A percentile compares a stretch with the other conserved stretches of the same genome.
Conservation (phyloP, 2,888 invertebrate species). For the Blastobasis adustella region DNA sequence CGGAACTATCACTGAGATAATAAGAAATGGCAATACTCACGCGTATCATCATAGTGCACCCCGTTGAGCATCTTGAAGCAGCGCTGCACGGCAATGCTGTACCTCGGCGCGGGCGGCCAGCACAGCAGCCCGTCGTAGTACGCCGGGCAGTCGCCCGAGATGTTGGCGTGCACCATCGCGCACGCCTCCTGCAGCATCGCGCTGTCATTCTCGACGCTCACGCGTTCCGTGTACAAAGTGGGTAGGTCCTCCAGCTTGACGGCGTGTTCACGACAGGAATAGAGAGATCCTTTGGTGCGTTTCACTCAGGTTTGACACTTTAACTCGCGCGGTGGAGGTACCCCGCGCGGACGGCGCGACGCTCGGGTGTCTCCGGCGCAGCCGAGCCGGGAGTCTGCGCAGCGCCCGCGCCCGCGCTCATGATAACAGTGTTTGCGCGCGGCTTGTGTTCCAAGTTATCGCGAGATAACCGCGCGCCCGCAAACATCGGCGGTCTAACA, state of each 20-base stretch:
- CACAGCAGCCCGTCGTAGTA: conserved; percentile 86
- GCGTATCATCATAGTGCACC: conserved; percentile 85
- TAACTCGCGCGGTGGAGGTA: no score
- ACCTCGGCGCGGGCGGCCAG: conserved; percentile 87
- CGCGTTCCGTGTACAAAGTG: conserved; percentile 49
- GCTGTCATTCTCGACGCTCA: conserved; percentile 51
- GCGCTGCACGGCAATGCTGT: conserved; percentile 79
- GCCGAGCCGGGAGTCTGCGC: conserved; percentile 45
- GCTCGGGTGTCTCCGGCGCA: conserved; percentile 42
- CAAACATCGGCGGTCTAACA: conserved; percentile 65
- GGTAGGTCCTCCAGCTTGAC: conserved; percentile 70
- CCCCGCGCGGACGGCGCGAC: neutral
- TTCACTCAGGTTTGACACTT: no score
- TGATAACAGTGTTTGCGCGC: conserved; percentile 66
- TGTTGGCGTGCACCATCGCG: conserved; percentile 38
- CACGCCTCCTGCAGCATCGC: conserved; percentile 45
- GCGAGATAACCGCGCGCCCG: conserved; percentile 63
- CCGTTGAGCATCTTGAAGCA: conserved; percentile 88
- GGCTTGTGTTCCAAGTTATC: conserved; percentile 73
- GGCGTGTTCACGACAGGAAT: conserved; percentile 14
- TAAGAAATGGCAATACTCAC: conserved; percentile 75
- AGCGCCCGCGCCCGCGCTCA: conserved; percentile 46
- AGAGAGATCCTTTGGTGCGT: conserved; percentile 28
- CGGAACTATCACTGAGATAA: no score
- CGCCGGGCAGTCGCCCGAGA: conserved; percentile 73